Evolutionary conservation across 1,140 invertebrate genomes (phyloP).

Genomic region (Zaprionus vittiger): DNA sequence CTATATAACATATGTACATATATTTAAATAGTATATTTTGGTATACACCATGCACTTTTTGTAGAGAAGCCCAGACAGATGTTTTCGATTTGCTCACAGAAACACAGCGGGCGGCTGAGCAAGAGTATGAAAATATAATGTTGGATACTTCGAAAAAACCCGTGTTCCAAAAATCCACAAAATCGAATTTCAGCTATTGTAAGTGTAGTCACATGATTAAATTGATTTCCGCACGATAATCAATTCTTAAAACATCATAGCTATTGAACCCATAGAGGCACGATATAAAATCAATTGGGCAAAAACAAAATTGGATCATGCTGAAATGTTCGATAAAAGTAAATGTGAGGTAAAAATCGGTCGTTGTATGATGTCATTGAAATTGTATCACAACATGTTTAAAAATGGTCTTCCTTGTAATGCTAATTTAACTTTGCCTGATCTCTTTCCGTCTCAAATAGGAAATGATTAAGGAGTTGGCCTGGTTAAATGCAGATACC

Average conservation of each 20-base stretch:
- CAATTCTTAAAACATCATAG: constrained; percentile 6
- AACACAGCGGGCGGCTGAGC: constrained; percentile 11
- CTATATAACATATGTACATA: background rate
- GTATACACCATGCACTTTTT: background rate
- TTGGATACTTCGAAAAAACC: background rate
- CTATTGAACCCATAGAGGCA: constrained; percentile 45
- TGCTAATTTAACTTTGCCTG: too few species aligned
- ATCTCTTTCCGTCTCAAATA: background rate
- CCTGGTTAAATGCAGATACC: background rate
- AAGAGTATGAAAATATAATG: constrained; percentile 5
- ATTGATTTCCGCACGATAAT: background rate
- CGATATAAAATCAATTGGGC: constrained; percentile 55
- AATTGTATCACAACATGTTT: too few species aligned
- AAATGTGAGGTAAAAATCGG: background rate
- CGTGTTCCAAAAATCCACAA: too few species aligned
- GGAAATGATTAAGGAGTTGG: constrained; percentile 34
- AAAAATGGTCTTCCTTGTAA: too few species aligned
- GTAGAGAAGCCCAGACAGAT: constrained; percentile 55
- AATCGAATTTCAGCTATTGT: background rate
- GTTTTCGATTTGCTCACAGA: constrained; percentile 36
- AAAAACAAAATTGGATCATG: constrained; percentile 43
- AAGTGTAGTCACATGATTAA: background rate
- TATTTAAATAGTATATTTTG: background rate
- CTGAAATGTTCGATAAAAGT: background rate
- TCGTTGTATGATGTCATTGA: too few species aligned